A percentile compares a stretch with the other conserved stretches of the same genome.
phyloP scores from a whole-genome alignment of 2,888 invertebrate genomes.

The Pseudanteris insignis region DNA sequence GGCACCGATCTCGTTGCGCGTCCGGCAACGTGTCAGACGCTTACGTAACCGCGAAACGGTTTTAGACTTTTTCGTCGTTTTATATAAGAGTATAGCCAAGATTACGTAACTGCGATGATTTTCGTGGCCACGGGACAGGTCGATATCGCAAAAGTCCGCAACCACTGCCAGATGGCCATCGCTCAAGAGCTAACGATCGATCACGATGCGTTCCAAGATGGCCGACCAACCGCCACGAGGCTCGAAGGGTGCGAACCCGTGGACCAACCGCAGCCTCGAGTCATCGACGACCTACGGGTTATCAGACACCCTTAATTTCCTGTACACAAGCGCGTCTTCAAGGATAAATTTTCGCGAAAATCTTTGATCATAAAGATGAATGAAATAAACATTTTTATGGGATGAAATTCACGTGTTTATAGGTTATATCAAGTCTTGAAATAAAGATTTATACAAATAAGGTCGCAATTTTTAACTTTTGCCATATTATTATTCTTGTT shows the following conservation, averaged over 20 bases:
- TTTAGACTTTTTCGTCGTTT: slow-evolving; percentile 26
- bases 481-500: too few species aligned
- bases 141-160: slow-evolving; percentile 54
- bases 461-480: not conserved
- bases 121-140: slow-evolving; percentile 51
- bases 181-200: slow-evolving; percentile 58
- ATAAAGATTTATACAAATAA: too few species aligned
- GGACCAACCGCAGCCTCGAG: not conserved
- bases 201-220: slow-evolving; percentile 63
- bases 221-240: slow-evolving; percentile 49
- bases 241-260: slow-evolving; percentile 2
- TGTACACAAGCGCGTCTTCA: too few species aligned
- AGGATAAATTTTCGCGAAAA: not conserved
- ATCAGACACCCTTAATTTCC: too few species aligned
- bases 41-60: slow-evolving; percentile 24
- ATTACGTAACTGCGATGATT: slow-evolving; percentile 23
- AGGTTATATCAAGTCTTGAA: too few species aligned
- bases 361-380: too few species aligned
- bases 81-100: slow-evolving; percentile 33
- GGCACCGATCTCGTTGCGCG: not conserved
- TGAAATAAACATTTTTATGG: too few species aligned
- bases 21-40: slow-evolving; percentile 21
- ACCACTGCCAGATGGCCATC: slow-evolving; percentile 58
- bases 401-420: too few species aligned
- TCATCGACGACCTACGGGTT: too few species aligned